Base-by-base conservation (phyloP, 2,113 vertebrate species). In the Glareola pratincola region DNA sequence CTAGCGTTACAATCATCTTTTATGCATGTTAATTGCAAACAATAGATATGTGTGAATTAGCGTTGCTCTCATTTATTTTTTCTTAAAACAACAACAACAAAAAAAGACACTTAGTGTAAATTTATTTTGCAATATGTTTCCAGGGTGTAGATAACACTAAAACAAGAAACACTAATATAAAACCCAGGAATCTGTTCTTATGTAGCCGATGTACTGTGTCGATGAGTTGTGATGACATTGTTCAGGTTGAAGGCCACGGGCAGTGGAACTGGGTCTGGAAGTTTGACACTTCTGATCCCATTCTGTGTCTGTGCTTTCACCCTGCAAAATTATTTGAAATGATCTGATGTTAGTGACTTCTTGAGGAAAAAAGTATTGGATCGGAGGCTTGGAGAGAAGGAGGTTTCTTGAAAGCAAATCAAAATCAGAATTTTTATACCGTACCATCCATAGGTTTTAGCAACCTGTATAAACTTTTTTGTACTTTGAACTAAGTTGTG, bases 191-290 rank as follows among this genome's bases (percentile, higher is more conserved):
- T 36, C 14, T 67, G 1, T 77, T 79, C 29, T 76, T 77, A 7
- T 0, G 1, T 6, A 20, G 43, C 24, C 4, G n/a, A 0, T 0
- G 0, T 15, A 5, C 30, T 17, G 2, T 36, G 20, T 54, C 68
- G n/a, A 17, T 75, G 39, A 79, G 60, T 34, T 5, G 57, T 57
- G 43, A 76, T 56, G 10, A 7, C 2, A 0, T 11, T 60, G 19
- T 12, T 63, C 15, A 14, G 6, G 10, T 36, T 60, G 75, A 80
- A 68, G 22, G 22, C 24, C 26, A 15, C 2, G 6, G 24, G 9
- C 34, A 62, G 4, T 62, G 30, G 24, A 74, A 37, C 5, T 10
- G 7, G 15, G 10, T 7, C 24, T 75, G 36, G 3, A 45, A 72
- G 26, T 51, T 20, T 72, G 36, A 22, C 4, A 5, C 51, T 72